phyloP scores from a whole-genome alignment of 2,888 invertebrate species.

The Leptura quadrifasciata region DNA sequence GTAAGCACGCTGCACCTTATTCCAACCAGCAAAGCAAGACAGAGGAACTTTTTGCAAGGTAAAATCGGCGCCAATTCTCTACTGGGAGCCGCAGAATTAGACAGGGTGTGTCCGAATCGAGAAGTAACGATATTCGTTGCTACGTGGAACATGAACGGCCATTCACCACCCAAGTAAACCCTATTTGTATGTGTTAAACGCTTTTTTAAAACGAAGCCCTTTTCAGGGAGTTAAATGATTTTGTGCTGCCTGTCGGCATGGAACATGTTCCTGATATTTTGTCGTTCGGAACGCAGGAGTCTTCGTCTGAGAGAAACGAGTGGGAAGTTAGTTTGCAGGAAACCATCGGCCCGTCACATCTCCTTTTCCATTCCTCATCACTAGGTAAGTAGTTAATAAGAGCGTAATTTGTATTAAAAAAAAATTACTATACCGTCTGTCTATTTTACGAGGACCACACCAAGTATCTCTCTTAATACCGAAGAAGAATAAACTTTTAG shows the following conservation, averaged over 20 bases:
- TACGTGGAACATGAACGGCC: conserved; percentile 98
- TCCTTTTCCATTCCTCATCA: conserved; percentile 89
- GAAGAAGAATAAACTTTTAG: too few species aligned
- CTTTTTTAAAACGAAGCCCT: conserved; percentile 31
- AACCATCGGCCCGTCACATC: conserved; percentile 94
- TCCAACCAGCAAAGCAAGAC: conserved; percentile 87
- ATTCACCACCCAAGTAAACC: conserved; percentile 85
- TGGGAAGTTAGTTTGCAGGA: conserved; percentile 95
- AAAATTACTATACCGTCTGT: too few species aligned
- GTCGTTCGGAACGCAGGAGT: conserved; percentile 95
- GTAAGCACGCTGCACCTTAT: conserved; percentile 78
- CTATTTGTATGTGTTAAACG: not conserved
- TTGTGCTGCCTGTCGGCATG: conserved; percentile 89
- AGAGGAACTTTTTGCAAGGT: conserved; percentile 88
- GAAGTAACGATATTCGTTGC: conserved; percentile 93
- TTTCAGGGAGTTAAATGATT: conserved; percentile 89
- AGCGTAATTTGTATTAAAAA: too few species aligned
- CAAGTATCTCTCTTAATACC: too few species aligned
- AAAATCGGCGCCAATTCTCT: conserved; percentile 87
- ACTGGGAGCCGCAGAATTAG: conserved; percentile 89
- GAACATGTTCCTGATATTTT: conserved; percentile 93
- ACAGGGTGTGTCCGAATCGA: conserved; percentile 89
- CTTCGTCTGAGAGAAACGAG: conserved; percentile 88
- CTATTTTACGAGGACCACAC: too few species aligned
- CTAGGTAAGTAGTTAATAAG: conserved; percentile 84